Evolutionary conservation across 2,888 invertebrate genomes (phyloP), one percentile per base, ranked within the genome.

Genomic region (Oithona nana): DNA sequence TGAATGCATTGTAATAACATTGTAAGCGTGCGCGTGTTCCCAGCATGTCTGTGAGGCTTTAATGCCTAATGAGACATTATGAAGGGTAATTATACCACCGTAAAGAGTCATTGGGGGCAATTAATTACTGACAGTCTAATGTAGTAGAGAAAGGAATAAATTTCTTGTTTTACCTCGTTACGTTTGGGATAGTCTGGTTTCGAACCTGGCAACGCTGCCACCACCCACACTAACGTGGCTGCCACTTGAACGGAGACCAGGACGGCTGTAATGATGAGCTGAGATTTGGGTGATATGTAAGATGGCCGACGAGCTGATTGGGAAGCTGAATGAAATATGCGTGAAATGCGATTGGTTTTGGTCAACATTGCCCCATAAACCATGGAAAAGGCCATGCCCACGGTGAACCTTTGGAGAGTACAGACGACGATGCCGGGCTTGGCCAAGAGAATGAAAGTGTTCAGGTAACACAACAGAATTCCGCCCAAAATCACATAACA

Each of bases 261-360:
- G n/a, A 52, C 50, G 22, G 30, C 22, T 22, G 51, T 60, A 68
- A 82, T 80, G 67, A 79, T 74, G 59, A 81, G 76, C 69, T 81
- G 81, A 1, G 81, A 81, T 66, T 78, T 77, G 22, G 82, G 82
- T 67, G 80, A 81, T 67, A 82, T 82, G 70, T 80, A 82, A 52
- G 77, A 77, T 0, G 81, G 81, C 61, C 81, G 71, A 63, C 77
- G 76, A 1, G 82, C 82, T 13, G 81, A 80, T 68, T 76, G 75
- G 28, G 79, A 75, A 20, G 81, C 81, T 52, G 79, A 78, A 69
- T 80, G 78, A 71, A 82, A 82, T 68, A 82, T 82, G 66, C 81
- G 71, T 3, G 80, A 78, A 64, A 78, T 78, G 64, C 82, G 72
- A 69, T 81, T 82, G 49, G 81, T 82, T 72, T 82, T 82, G 26